Conservation (phyloP, 2,113 vertebrate species). For the Hypanus sabinus region DNA sequence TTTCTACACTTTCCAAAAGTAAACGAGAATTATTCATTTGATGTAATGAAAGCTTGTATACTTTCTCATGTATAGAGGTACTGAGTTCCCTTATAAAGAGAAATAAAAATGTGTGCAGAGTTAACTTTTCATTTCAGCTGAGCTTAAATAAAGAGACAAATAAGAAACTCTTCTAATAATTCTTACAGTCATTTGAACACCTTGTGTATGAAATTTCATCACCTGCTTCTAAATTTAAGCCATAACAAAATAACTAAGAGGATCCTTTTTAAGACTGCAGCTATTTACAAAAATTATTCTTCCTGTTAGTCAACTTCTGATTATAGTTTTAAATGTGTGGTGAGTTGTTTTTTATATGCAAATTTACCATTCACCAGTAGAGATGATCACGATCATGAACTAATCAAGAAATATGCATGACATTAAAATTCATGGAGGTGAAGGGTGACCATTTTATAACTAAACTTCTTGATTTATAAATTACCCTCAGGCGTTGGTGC, state of each 20-base stretch:
- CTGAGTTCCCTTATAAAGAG: background rate
- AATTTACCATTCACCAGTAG: background rate
- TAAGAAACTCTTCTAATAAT: slow-evolving; percentile 28
- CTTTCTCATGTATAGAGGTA: background rate
- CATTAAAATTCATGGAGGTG: background rate
- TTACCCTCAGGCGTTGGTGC: no score
- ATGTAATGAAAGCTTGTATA: background rate
- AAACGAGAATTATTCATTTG: background rate
- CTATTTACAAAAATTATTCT: slow-evolving; percentile 17
- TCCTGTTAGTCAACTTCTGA: slow-evolving; percentile 3
- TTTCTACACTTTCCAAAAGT: background rate
- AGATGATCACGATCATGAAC: background rate
- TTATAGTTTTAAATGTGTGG: background rate
- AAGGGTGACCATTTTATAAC: background rate
- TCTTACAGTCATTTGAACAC: background rate
- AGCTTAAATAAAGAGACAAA: background rate
- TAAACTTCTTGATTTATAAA: background rate
- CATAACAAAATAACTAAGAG: background rate
- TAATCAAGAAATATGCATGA: background rate
- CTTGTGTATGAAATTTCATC: slow-evolving; percentile 27
- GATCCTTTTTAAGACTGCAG: background rate
- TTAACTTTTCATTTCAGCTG: slow-evolving; percentile 4
- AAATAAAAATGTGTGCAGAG: background rate
- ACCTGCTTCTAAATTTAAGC: background rate
- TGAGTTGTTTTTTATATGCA: background rate